These are phyloP conservation scores for Amphibalanus amphitrite DNA, from an alignment of 1,140 invertebrate species.

Conservation along the genomic window DNA sequence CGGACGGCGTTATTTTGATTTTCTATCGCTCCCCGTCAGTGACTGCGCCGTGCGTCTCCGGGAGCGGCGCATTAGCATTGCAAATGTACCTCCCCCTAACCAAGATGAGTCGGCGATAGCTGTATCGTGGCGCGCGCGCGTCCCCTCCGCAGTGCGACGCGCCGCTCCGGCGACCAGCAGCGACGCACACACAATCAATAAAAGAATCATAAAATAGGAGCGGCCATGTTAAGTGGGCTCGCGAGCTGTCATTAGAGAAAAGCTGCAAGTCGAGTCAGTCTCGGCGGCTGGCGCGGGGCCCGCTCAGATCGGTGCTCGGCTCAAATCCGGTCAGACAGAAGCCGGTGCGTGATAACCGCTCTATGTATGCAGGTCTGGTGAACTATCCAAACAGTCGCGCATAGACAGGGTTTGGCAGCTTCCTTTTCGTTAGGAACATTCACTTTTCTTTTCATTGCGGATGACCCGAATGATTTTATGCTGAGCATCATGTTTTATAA, in stretches of 20 bases:
- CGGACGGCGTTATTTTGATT: background rate
- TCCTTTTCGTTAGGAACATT: too few species aligned
- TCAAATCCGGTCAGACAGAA: too few species aligned
- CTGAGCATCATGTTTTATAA: too few species aligned
- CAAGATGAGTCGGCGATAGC: slow-evolving; percentile 1
- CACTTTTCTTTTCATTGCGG: too few species aligned
- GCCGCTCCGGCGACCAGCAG: background rate
- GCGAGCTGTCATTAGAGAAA: background rate
- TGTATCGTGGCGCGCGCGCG: background rate
- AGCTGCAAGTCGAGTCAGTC: too few species aligned
- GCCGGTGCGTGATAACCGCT: too few species aligned
- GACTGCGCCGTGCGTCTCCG: background rate
- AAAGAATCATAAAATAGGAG: background rate
- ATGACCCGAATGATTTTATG: too few species aligned
- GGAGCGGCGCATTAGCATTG: background rate
- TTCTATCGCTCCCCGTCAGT: background rate
- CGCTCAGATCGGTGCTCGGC: too few species aligned
- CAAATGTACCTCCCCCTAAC: background rate
- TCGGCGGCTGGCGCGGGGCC: too few species aligned
- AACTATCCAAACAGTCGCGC: too few species aligned
- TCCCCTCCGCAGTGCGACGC: background rate
- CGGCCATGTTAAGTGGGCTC: background rate
- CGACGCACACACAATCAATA: background rate
- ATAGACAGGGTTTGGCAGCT: too few species aligned
- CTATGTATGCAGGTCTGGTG: too few species aligned